A percentile compares a stretch with the other conserved stretches of the same genome.
Conservation (phyloP, 1,140 invertebrate species). For the Oscheius sp. region DNA sequence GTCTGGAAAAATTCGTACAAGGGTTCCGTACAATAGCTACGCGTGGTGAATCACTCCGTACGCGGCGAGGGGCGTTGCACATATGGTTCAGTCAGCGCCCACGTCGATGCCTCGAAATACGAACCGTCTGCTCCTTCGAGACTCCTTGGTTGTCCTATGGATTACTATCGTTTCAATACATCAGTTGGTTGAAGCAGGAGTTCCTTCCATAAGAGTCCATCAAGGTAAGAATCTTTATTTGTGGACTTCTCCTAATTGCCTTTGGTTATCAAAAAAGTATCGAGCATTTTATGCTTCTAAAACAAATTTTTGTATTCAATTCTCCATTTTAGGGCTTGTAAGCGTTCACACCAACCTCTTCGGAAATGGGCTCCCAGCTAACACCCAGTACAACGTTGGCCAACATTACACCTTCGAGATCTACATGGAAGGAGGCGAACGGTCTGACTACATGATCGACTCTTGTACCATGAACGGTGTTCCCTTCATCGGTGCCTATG, state of each 20-base stretch:
- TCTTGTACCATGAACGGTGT: constrained; percentile 14
- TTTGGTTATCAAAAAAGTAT: too few species aligned
- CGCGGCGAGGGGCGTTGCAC: neutral
- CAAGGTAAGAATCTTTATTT: neutral
- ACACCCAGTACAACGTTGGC: constrained; percentile 10
- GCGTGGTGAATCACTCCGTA: constrained; percentile 8
- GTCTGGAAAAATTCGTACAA: neutral
- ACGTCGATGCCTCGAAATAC: neutral
- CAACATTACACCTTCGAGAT: constrained; percentile 25
- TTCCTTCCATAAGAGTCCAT: neutral
- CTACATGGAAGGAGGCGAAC: constrained; percentile 7
- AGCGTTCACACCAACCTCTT: neutral
- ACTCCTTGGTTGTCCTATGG: neutral
- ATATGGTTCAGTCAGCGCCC: constrained; percentile 11
- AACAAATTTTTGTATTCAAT: neutral
- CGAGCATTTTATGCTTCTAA: too few species aligned
- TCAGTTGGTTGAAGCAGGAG: neutral
- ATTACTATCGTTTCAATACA: neutral
- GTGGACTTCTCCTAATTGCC: too few species aligned
- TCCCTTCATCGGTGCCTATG: constrained; percentile 9
- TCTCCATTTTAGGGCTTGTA: neutral
- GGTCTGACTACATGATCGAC: constrained; percentile 21
- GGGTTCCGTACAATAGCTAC: neutral
- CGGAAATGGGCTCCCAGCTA: neutral
- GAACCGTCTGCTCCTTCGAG: neutral